Evolutionary conservation across 92 coral and sea anemone species (phyloP).

Genomic region (Zoanthus gigantus): DNA sequence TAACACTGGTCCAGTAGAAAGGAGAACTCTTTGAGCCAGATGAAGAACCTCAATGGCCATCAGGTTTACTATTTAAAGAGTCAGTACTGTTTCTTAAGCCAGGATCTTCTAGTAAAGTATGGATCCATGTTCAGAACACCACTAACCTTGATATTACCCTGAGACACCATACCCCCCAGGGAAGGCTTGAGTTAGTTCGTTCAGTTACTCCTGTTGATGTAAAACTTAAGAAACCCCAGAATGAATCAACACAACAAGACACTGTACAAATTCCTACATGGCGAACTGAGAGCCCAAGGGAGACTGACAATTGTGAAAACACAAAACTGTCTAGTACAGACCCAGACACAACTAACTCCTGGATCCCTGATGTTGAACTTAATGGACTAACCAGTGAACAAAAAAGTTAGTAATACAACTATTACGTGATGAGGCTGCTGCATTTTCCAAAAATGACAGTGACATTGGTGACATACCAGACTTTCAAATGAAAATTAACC

Average conservation of each 20-base stretch:
- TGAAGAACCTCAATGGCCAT: not conserved
- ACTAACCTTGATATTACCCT: conserved; percentile 42
- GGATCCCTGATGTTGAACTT: too few species aligned
- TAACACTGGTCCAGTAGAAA: not conserved
- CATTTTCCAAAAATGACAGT: too few species aligned
- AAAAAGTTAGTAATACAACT: too few species aligned
- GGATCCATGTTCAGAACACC: conserved; percentile 46
- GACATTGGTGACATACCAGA: too few species aligned
- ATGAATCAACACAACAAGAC: not conserved
- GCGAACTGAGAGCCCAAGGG: too few species aligned
- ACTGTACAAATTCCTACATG: not conserved
- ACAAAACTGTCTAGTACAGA: too few species aligned
- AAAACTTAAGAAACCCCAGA: not conserved
- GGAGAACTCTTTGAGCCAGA: conserved; percentile 3
- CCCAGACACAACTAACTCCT: too few species aligned
- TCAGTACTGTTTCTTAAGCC: not conserved
- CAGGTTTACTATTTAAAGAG: not conserved
- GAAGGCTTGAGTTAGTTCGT: conserved; percentile 50
- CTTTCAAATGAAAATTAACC: too few species aligned
- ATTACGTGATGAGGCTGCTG: too few species aligned
- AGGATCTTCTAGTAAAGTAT: conserved; percentile 21
- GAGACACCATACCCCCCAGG: conserved; percentile 51
- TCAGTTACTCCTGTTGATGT: conserved; percentile 53
- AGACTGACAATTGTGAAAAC: too few species aligned
- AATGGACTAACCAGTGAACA: too few species aligned